Evolutionary conservation across 2,113 vertebrate species (phyloP), one percentile per base, ranked within the genome.

Genomic region (Clarias magur): DNA sequence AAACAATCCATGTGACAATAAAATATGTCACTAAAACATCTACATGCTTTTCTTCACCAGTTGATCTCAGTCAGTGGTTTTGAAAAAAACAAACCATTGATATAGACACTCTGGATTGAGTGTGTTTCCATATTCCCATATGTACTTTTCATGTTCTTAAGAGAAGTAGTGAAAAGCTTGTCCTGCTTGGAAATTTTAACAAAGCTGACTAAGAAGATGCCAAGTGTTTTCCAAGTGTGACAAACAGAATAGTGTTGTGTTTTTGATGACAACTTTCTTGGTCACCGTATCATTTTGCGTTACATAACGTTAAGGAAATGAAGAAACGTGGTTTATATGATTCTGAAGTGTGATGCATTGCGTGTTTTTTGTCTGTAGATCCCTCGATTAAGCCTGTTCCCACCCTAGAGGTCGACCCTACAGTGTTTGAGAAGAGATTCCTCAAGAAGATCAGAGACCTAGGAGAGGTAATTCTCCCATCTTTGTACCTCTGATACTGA

Each of bases 371-470:
- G 63, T 48, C 68, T 90, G 21, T 88, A 96, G 95, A 94, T 54
- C 94, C 95, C 62, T 92, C 90, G 15, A 93, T 95, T 87, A 89
- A 86, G 88, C 92, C 92, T 7, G 95, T 95, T 8, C 96, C 96
- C 0, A 90, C 93, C 3, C 90, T 94, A 0, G 96, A 96, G 87
- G 96, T 98, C 1, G 98, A 99, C 90, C 98, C 98, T 38, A 98
- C 97, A 0, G 91, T 98, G 85, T 99, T 98, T 91, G 98, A 99
- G 90, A 98, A 97, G 90, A 94, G 98, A 12, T 99, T 99, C 93
- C 85, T 99, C 85, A 98, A 93, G 91, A 95, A 93, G 85, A 95
- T 99, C 91, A 93, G 97, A 88, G 97, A 98, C 25, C 90, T 99
- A 89, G 98, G 98, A 86, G 97, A 99, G 97, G 98, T 97, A 90